Evolutionary conservation across 2,113 vertebrate genomes (phyloP).

Genomic region (Scalopus aquaticus): DNA sequence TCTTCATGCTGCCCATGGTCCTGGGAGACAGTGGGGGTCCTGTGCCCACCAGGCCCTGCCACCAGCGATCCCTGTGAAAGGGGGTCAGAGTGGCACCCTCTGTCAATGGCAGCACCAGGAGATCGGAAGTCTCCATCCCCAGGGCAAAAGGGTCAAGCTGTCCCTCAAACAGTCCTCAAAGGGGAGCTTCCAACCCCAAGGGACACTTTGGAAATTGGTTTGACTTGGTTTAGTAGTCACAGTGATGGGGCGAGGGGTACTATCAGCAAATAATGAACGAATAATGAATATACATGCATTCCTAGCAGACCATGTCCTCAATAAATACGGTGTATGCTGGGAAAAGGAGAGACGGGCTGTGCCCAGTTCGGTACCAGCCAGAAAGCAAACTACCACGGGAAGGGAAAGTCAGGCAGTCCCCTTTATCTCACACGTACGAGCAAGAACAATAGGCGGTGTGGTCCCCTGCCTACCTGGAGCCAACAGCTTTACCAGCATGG

Average conservation of each 20-base stretch:
- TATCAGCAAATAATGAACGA: background rate
- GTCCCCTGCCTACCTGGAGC: conserved; percentile 45
- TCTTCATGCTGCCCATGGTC: background rate
- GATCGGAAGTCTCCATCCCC: background rate
- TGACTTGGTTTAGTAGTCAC: background rate
- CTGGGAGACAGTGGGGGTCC: background rate
- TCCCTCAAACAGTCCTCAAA: background rate
- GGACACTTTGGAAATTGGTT: background rate
- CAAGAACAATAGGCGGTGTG: background rate
- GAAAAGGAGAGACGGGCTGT: background rate
- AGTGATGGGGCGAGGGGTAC: background rate
- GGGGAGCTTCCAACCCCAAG: background rate
- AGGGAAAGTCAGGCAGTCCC: background rate
- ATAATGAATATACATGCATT: background rate
- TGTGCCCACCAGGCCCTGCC: background rate
- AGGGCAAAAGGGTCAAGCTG: background rate
- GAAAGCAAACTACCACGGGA: background rate
- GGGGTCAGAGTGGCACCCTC: background rate
- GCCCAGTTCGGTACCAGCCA: background rate
- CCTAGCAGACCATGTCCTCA: background rate
- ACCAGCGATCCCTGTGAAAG: conserved; percentile 40
- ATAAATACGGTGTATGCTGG: background rate
- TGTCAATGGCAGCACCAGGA: background rate
- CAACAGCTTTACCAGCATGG: background rate
- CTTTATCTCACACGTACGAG: too few species aligned